These are phyloP conservation scores for Setophaga kirtlandii DNA, from an alignment of 2,113 vertebrate species.

Conservation along the genomic window DNA sequence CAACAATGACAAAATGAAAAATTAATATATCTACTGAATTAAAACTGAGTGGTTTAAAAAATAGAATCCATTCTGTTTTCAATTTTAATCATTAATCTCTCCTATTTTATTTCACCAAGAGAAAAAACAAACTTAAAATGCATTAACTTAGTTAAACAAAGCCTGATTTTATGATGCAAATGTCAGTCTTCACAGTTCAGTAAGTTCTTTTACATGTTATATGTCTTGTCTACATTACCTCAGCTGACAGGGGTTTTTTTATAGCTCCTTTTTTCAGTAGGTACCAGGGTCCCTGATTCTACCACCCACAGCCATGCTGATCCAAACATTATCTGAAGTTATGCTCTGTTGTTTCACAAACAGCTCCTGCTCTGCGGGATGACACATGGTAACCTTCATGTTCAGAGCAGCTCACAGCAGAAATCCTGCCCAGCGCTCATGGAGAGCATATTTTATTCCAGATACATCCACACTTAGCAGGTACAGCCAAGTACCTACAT, in stretches of 20 bases:
- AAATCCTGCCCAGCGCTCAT: background rate
- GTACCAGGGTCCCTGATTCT: background rate
- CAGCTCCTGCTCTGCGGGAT: background rate
- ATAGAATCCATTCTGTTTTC: slow-evolving; percentile 40
- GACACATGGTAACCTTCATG: background rate
- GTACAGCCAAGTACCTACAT: background rate
- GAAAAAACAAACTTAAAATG: slow-evolving; percentile 53
- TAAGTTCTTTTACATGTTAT: slow-evolving; percentile 41
- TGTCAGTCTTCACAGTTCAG: slow-evolving; percentile 56
- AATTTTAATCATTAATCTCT: slow-evolving; percentile 40
- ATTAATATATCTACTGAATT: slow-evolving; percentile 64
- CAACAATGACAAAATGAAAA: slow-evolving; percentile 26
- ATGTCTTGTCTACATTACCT: background rate
- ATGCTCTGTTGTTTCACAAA: background rate
- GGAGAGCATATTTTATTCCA: background rate
- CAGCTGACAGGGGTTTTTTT: background rate
- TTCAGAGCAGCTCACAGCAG: background rate
- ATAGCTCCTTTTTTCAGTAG: background rate
- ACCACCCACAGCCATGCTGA: background rate
- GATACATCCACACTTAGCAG: background rate
- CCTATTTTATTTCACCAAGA: slow-evolving; percentile 42
- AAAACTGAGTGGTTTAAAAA: slow-evolving; percentile 56
- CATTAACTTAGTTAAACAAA: slow-evolving; percentile 68
- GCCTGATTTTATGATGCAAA: slow-evolving; percentile 66
- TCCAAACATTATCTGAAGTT: background rate